phyloP scores from a whole-genome alignment of 1,140 invertebrate species.

The Euschistus heros region DNA sequence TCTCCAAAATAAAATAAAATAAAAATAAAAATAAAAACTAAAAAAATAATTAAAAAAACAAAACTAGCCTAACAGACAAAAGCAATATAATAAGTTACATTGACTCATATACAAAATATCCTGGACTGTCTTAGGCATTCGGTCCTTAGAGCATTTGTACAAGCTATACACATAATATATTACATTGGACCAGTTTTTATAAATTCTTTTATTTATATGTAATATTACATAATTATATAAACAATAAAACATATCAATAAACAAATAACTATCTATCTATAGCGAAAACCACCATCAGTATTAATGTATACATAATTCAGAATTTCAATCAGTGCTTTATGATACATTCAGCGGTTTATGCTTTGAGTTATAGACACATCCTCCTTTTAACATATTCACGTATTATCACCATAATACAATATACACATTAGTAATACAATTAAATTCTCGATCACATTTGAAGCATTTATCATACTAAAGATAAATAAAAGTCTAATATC shows the following conservation, averaged over 20 bases:
- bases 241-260: constrained; percentile 6
- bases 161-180: constrained; percentile 23
- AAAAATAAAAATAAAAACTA: not conserved
- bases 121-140: constrained; percentile 12
- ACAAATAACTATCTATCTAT: constrained; percentile 8
- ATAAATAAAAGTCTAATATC: constrained; percentile 15
- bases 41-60: not conserved
- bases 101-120: constrained; percentile 16
- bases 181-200: constrained; percentile 15
- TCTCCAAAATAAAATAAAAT: not conserved
- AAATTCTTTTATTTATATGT: not conserved
- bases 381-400: constrained; percentile 7
- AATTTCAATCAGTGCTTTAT: not conserved
- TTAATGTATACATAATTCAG: constrained; percentile 4
- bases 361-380: not conserved
- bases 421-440: constrained; percentile 19
- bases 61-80: not conserved
- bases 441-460: constrained; percentile 10
- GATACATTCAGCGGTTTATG: not conserved
- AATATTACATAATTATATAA: constrained; percentile 8
- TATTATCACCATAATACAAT: constrained; percentile 16
- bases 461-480: constrained; percentile 16
- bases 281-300: not conserved
- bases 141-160: constrained; percentile 19
- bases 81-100: constrained; percentile 9